Base-by-base conservation (phyloP, 2,888 invertebrate genomes). In the Xanthia togata region DNA sequence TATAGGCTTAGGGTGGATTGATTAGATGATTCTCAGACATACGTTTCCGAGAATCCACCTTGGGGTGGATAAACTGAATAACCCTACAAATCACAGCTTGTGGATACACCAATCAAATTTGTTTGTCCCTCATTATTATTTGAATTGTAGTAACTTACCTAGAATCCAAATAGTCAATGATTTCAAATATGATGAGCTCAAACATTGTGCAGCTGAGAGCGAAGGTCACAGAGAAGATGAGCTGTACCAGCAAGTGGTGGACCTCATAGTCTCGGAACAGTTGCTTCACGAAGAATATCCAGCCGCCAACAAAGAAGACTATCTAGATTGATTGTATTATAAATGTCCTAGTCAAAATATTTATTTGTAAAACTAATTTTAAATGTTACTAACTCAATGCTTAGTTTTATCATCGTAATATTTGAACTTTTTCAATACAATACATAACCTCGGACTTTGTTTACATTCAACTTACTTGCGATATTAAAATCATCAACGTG, bases 121-220 rank as follows among this genome's bases (percentile, higher is more conserved):
- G 5, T 1, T 11, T 41, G 20, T 26, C 4, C 3, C 44, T 65
- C 8, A n/a, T 67, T 67, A 47, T 14, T 8, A 53, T 31, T 57
- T 47, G 23, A 35, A 35, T n/a, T 17, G 3, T n/a, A 57, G 57
- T 57, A 35, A 38, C 44, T 57, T 97, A 99, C 98, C 98, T 98
- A 35, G 98, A 97, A 93, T 99, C 99, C 83, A 99, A 96, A 85
- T 99, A 97, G 50, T 98, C 99, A 79, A 99, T 97, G 87, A 99
- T 99, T 97, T 99, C 99, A 96, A 99, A 99, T 92, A 99, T 99
- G 81, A 99, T 99, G 77, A 99, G 97, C 94, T 99, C 99, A 95
- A 99, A 99, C 99, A 99, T 99, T 4, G 99, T 99, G 92, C 99
- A 99, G 41, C 99, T 99, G 26, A 99, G 96, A 0, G 99, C 98